Evolutionary conservation across 1,140 invertebrate genomes (phyloP).

Genomic region (Octopus bimaculoides): DNA sequence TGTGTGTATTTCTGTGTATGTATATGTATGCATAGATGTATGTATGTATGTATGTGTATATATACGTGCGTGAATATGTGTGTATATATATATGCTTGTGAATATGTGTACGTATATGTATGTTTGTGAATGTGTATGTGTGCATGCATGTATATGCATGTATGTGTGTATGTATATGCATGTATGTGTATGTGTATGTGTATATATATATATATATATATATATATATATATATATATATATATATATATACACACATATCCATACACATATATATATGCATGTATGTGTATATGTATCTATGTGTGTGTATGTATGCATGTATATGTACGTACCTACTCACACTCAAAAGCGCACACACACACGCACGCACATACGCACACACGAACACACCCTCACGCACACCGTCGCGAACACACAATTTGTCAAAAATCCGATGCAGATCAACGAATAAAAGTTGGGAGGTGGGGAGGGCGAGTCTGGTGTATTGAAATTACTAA

Average conservation of each 20-base stretch:
- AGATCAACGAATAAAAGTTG: too few species aligned
- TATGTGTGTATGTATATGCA: not conserved
- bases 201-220: not conserved
- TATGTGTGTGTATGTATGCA: not conserved
- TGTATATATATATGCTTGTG: not conserved
- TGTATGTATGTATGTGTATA: not conserved
- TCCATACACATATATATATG: not conserved
- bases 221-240: not conserved
- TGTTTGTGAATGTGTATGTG: not conserved
- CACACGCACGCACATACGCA: too few species aligned
- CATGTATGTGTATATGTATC: not conserved
- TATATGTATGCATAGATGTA: not conserved
- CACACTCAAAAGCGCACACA: too few species aligned
- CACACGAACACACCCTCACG: too few species aligned
- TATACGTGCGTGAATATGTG: not conserved
- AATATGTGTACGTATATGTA: not conserved
- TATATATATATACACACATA: not conserved
- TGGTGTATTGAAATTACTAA: too few species aligned
- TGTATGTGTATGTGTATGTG: not conserved
- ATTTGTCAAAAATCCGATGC: too few species aligned
- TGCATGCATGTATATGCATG: not conserved
- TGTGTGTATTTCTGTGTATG: not conserved
- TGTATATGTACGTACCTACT: not conserved
- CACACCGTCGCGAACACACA: too few species aligned
- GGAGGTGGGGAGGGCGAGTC: too few species aligned